Evolutionary conservation across 2,888 invertebrate species (phyloP).

Genomic region (Amphipoea lucens): DNA sequence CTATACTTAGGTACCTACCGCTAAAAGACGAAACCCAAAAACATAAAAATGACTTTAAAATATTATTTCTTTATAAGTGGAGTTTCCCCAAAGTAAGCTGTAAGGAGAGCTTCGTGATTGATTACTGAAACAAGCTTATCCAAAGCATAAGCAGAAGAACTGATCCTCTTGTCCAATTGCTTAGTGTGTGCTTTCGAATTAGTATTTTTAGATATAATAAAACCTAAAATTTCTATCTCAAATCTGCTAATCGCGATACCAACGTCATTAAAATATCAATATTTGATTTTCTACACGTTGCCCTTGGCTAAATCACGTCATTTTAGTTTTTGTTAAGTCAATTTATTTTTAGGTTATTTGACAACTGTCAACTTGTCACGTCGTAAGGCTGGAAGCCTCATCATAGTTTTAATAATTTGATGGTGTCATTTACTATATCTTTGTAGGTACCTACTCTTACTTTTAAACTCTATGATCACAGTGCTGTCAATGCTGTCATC

Average conservation of each 20-base stretch:
- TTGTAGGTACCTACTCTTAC: not conserved
- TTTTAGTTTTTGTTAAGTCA: not conserved
- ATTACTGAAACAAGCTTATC: not conserved
- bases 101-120: not conserved
- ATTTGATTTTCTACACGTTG: not conserved
- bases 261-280: not conserved
- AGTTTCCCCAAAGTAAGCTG: not conserved
- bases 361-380: too few species aligned
- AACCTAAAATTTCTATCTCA: not conserved
- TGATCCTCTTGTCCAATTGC: not conserved
- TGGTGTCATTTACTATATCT: not conserved
- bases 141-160: not conserved
- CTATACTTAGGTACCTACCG: too few species aligned
- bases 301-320: not conserved
- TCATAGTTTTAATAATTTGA: too few species aligned
- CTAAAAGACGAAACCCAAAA: not conserved
- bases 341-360: not conserved
- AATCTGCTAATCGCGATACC: not conserved
- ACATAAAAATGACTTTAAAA: not conserved
- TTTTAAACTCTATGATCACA: not conserved
- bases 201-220: not conserved
- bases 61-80: not conserved
- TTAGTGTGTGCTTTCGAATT: not conserved
- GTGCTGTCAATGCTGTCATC: not conserved
- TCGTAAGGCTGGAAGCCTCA: too few species aligned